Base-by-base conservation (phyloP, 2,888 invertebrate genomes). In the Ormyrus labotus region DNA sequence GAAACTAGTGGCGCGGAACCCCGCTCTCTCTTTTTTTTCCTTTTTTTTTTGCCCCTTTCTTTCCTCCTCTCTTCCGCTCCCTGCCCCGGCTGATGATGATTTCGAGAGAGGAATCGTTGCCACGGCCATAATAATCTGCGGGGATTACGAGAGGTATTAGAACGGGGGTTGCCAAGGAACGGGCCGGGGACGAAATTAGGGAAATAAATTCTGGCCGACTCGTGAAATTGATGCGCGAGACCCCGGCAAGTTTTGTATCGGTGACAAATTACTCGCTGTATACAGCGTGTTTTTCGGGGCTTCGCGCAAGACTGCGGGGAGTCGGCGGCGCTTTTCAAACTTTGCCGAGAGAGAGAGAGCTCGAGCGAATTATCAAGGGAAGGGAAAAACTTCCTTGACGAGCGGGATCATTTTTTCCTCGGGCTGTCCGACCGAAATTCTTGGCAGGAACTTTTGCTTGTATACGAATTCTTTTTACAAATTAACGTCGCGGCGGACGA, bases 101-200 rank as follows among this genome's bases (percentile, higher is more conserved):
- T 73, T 55, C 51, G 53, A 60, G 34, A 34, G 65, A 58, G n/a
- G n/a, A n/a, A 48, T 60, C 75, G 67, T 78, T 78, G 67, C 75
- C 10, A 19, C 60, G 75, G 71, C 71, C 74, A 78, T 81, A 79
- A 82, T 82, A 79, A 82, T 82, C 76, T 73, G n/a, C 79, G 51
- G 73, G 79, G 77, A 82, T 82, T 82, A 82, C 72, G 72, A 71
- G 72, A 71, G 9, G 70, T 68, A 75, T 75, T 68, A 75, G 65
- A 50, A n/a, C 65, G 50, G 53, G 47, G 45, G 19, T 64, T 55
- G 63, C 63, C 47, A 51, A 34, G 61, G 74, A 53, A 53, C 19
- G 76, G 34, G 6, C 48, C 50, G 48, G 77, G 73, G 77, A 10
- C 73, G 69, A 74, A 81, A 81, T 81, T 81, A 81, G 78, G 75